These are phyloP conservation scores for Lethrus apterus DNA, from an alignment of 1,140 invertebrate species.

Conservation along the genomic window DNA sequence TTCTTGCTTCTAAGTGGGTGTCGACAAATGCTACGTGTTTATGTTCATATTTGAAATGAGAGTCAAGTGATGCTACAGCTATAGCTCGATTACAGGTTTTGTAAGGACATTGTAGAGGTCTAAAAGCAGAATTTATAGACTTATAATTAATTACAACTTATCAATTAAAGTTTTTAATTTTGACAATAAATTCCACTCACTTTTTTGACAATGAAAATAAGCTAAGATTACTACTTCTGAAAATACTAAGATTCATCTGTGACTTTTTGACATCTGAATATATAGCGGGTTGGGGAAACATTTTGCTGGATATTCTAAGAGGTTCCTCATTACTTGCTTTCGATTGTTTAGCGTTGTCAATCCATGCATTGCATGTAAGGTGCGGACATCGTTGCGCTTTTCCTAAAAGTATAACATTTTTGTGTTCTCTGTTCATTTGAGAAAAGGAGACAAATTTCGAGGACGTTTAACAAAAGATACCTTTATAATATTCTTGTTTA, in stretches of 20 bases:
- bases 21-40: conserved; percentile 28
- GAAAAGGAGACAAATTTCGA: too few species aligned
- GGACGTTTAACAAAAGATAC: too few species aligned
- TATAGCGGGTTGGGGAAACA: conserved; percentile 6
- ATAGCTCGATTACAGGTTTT: conserved; percentile 29
- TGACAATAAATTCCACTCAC: too few species aligned
- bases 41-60: conserved; percentile 34
- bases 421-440: too few species aligned
- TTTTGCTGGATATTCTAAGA: conserved; percentile 3
- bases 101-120: conserved; percentile 31
- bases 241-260: not conserved
- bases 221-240: not conserved
- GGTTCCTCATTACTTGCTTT: not conserved
- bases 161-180: too few species aligned
- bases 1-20: conserved; percentile 42
- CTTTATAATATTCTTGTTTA: conserved; percentile 15
- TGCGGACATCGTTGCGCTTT: conserved; percentile 9
- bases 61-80: conserved; percentile 26
- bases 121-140: too few species aligned
- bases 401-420: not conserved
- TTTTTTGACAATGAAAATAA: conserved; percentile 7
- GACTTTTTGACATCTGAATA: not conserved
- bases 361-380: conserved; percentile 12
- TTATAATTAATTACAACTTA: too few species aligned
- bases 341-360: not conserved